Evolutionary conservation across 2,888 invertebrate species (phyloP), one percentile per base, ranked within the genome.

Genomic region (Chloroclysta siterata): DNA sequence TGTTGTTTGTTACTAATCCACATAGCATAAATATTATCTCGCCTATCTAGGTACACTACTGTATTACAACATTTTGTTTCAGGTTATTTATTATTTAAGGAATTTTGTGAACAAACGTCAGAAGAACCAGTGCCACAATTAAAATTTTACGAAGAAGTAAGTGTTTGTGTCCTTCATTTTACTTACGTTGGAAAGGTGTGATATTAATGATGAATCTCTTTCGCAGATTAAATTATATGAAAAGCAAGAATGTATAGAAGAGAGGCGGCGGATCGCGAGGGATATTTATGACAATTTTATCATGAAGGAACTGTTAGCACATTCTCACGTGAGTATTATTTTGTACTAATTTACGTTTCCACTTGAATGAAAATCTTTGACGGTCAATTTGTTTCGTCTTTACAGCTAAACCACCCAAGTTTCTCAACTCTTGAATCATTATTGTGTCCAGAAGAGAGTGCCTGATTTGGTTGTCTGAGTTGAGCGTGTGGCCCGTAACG

Each of bases 231-330:
- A 98, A 94, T 96, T 96, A 90, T 99, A 97, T 94, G 99, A 99
- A 94, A 99, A 99, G 94, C 95, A 99, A 87, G 99, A 99, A 93
- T 98, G 98, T 81, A 96, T 97, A 70, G 99, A 99, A 80, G 99
- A 99, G 84, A 94, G 99, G 85, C 96, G 97, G 93, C 97, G 97
- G 89, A 95, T 98, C 82, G 99, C 99, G 68, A 95, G 97, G 83
- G 98, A 99, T 92, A 98, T 99, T 84, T 99, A 99, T 94, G 99
- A 99, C 94, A 99, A 98, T 94, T 99, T 98, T 94, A 99, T 99
- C 87, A 99, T 99, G 99, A 99, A 99, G 92, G 99, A 99, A 95
- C 95, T 99, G 89, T 95, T 99, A 89, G 97, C 99, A 75, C 98
- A 99, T 94, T 97, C 99, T 80, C 99, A 99, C 94, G 99, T 99